These are phyloP conservation scores for Netelia inedita DNA, from an alignment of 2,888 invertebrate species.

Conservation along the genomic window DNA sequence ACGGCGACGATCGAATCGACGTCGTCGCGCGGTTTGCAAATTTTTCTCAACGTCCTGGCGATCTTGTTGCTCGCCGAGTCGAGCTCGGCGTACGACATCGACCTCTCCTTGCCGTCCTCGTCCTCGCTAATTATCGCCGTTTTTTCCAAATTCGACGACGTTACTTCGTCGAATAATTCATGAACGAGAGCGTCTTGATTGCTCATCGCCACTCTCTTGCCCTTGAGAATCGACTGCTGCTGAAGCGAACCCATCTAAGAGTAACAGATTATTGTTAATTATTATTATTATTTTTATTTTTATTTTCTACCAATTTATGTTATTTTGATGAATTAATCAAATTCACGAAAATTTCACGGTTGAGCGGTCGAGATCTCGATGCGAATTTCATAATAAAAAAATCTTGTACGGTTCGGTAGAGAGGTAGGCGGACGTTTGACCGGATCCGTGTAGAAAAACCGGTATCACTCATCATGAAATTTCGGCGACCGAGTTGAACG, in stretches of 20 bases:
- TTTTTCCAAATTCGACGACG: conserved; percentile 86
- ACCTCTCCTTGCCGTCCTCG: conserved; percentile 74
- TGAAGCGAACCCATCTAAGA: conserved; percentile 91
- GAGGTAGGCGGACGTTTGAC: background rate
- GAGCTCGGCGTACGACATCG: conserved; percentile 86
- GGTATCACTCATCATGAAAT: background rate
- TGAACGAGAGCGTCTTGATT: conserved; percentile 86
- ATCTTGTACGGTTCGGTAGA: background rate
- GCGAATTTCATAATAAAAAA: too few species aligned
- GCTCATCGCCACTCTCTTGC: conserved; percentile 72
- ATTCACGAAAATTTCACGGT: too few species aligned
- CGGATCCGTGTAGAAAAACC: background rate
- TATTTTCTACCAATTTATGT: background rate
- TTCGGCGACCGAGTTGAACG: background rate
- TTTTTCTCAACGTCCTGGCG: conserved; percentile 86
- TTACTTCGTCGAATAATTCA: conserved; percentile 87
- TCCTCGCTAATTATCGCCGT: conserved; percentile 88
- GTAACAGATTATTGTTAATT: background rate
- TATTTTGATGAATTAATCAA: too few species aligned
- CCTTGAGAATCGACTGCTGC: conserved; percentile 89
- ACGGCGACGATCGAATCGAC: conserved; percentile 92
- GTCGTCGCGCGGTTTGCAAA: conserved; percentile 85
- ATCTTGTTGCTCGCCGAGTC: conserved; percentile 87
- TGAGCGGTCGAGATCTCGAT: too few species aligned
- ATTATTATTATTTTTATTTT: background rate